These are phyloP conservation scores for Phycodurus eques DNA, from an alignment of 2,113 vertebrate genomes.

Conservation along the genomic window DNA sequence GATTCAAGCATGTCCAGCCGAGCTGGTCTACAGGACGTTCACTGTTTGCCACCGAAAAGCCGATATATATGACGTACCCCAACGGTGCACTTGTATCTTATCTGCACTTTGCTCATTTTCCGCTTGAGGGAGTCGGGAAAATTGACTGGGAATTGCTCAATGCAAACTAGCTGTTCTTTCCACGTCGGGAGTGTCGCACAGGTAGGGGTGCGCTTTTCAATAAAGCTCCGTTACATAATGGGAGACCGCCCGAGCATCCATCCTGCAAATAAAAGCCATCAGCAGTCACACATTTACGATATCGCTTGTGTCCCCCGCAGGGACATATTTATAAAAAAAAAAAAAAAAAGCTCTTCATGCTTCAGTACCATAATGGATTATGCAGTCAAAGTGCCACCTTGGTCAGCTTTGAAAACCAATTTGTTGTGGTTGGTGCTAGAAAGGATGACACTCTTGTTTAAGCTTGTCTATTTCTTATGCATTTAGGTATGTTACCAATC, in stretches of 20 bases:
- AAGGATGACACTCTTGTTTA: constrained; percentile 21
- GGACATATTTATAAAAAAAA: constrained; percentile 17
- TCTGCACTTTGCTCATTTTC: constrained; percentile 71
- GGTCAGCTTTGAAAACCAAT: constrained; percentile 27
- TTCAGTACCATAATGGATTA: constrained; percentile 35
- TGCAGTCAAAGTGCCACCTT: constrained; percentile 14
- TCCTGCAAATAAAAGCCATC: constrained; percentile 55
- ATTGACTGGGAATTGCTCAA: constrained; percentile 71
- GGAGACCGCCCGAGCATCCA: constrained; percentile 18
- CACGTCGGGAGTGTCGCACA: constrained; percentile 47
- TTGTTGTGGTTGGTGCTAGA: constrained; percentile 22
- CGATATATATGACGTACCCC: constrained; percentile 49
- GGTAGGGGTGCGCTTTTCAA: constrained; percentile 51
- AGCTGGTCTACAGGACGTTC: constrained; percentile 48
- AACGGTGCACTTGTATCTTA: constrained; percentile 60
- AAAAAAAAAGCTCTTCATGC: constrained; percentile 33
- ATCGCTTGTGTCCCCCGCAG: constrained; percentile 12
- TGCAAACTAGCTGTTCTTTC: constrained; percentile 63
- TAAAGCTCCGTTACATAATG: constrained; percentile 11
- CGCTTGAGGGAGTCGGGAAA: constrained; percentile 65
- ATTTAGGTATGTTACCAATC: not conserved
- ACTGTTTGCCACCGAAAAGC: constrained; percentile 58
- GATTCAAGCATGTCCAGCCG: constrained; percentile 33
- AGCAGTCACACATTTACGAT: constrained; percentile 32
- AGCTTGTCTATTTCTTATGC: constrained; percentile 4